Percentiles rank a stretch among this genome's conserved stretches.
These are phyloP conservation scores for Andrena bucephala DNA, from an alignment of 2,888 invertebrate genomes.

Conservation along the genomic window DNA sequence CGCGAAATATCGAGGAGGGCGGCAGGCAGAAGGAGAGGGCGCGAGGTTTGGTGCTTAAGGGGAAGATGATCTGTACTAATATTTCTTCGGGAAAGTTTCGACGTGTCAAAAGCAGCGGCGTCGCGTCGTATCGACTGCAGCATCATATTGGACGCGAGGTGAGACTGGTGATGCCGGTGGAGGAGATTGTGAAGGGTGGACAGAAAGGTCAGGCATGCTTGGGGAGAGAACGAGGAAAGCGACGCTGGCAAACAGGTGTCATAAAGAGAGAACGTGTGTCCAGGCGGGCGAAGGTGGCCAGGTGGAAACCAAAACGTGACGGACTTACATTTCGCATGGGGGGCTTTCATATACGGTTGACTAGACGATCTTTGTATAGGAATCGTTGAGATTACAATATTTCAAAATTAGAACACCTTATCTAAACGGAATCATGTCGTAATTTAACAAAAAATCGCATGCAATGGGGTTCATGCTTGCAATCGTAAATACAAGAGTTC, in stretches of 20 bases:
- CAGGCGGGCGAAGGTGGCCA: conserved; percentile 54
- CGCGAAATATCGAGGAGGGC: background rate
- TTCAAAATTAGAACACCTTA: conserved; percentile 35
- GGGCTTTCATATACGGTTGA: conserved; percentile 16
- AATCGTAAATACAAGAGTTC: background rate
- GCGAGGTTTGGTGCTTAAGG: background rate
- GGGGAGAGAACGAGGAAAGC: conserved; percentile 41
- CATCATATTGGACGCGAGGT: conserved; percentile 62
- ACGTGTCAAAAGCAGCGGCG: conserved; percentile 63
- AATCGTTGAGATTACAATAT: conserved; percentile 50
- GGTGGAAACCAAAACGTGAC: conserved; percentile 75
- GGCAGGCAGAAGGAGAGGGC: background rate
- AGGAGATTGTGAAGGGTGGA: conserved; percentile 26
- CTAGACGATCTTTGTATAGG: conserved; percentile 27
- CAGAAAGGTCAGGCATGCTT: conserved; percentile 13
- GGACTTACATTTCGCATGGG: conserved; percentile 56
- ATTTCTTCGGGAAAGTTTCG: conserved; percentile 52
- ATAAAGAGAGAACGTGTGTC: conserved; percentile 78
- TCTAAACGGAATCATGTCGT: conserved; percentile 41
- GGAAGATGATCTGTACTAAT: conserved; percentile 37
- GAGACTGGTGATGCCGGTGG: conserved; percentile 29
- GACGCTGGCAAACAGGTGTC: conserved; percentile 80
- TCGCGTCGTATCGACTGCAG: conserved; percentile 54
- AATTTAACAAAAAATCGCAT: conserved; percentile 3
- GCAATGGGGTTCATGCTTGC: background rate